phyloP scores from a whole-genome alignment of 2,113 vertebrate species.

The Pituophis catenifer region DNA sequence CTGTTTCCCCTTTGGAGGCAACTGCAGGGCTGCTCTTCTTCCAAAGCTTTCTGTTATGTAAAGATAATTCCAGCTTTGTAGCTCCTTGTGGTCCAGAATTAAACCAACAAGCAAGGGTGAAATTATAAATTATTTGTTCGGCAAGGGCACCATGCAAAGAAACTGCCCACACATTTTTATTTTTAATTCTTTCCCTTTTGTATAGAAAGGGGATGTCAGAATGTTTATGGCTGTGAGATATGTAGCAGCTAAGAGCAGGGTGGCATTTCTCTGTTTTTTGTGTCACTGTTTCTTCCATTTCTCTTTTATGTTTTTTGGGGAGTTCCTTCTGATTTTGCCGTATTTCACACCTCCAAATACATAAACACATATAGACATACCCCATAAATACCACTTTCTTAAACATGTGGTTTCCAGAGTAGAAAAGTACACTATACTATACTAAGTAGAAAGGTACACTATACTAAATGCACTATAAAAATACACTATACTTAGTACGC shows the following conservation, averaged over 20 bases:
- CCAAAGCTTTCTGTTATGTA: not conserved
- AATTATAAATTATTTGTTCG: not conserved
- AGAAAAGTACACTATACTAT: not conserved
- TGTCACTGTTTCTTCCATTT: slow-evolving; percentile 19
- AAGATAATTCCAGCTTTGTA: not conserved
- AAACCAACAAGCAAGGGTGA: not conserved
- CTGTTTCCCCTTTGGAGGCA: not conserved
- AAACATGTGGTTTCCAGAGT: not conserved
- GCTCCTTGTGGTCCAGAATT: not conserved
- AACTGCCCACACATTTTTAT: not conserved
- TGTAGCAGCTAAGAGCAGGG: not conserved
- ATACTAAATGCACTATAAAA: too few species aligned
- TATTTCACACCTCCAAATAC: not conserved
- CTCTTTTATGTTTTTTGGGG: not conserved
- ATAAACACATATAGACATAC: not conserved
- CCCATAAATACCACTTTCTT: not conserved
- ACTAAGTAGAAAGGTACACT: too few species aligned
- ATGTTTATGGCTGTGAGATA: not conserved
- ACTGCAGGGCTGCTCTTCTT: not conserved
- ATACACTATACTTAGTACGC: too few species aligned
- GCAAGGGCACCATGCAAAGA: not conserved
- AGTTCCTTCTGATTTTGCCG: not conserved
- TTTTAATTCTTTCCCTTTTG: not conserved
- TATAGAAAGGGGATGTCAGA: not conserved
- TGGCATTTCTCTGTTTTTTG: slow-evolving; percentile 9